Evolutionary conservation across 2,797 vertebrate genomes (phyloP).

Genomic region (Enteromius fasciolatus): DNA sequence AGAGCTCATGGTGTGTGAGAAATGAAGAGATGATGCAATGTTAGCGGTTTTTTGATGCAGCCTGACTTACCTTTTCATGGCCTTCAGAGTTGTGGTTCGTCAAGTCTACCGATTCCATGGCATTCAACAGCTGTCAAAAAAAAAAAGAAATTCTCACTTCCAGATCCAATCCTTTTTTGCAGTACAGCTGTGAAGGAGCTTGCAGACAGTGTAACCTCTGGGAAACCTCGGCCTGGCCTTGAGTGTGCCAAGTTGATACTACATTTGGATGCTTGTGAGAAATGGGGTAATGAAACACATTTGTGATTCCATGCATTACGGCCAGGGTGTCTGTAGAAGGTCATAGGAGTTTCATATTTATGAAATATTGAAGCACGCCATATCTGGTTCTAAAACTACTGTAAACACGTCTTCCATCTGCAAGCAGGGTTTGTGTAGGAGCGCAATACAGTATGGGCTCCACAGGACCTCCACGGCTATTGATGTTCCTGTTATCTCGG

Average conservation of each 20-base stretch:
- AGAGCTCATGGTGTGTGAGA: constrained; percentile 14
- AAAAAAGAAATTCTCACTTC: constrained; percentile 14
- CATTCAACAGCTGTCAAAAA: constrained; percentile 57
- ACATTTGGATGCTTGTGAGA: constrained; percentile 18
- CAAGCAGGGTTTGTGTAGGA: constrained; percentile 31
- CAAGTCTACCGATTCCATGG: constrained; percentile 55
- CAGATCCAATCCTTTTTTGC: neutral
- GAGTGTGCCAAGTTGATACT: neutral
- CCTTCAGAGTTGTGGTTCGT: constrained; percentile 52
- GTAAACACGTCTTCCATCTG: constrained; percentile 7
- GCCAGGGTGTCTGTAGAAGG: constrained; percentile 17
- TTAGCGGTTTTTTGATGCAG: constrained; percentile 7
- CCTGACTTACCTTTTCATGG: constrained; percentile 58
- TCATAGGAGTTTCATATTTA: constrained; percentile 33
- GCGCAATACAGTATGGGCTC: constrained; percentile 33
- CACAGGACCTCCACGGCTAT: constrained; percentile 49
- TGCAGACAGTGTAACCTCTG: neutral
- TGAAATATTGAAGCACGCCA: constrained; percentile 2
- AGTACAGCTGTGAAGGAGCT: neutral
- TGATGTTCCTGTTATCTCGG: constrained; percentile 60
- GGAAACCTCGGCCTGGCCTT: constrained; percentile 5
- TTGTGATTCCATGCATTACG: constrained; percentile 16
- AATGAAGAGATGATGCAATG: constrained; percentile 5
- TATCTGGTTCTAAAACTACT: constrained; percentile 2
- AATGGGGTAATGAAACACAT: constrained; percentile 30